Percentiles rank a stretch among this genome's conserved stretches.
Conservation (phyloP, 2,888 invertebrate genomes). For the Clanis bilineata region DNA sequence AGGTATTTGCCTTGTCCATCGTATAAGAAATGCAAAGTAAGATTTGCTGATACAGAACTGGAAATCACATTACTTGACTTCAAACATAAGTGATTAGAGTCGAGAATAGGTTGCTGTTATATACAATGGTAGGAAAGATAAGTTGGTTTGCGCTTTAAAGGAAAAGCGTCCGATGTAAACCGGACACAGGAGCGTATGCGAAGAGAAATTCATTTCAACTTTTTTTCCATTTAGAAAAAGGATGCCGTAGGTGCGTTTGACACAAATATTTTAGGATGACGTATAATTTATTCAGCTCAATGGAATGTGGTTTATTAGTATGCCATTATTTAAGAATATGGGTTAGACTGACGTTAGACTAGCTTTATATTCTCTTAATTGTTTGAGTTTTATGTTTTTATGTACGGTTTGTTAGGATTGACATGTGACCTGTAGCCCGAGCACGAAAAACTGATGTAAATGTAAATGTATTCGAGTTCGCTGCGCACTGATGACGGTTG, state of each 20-base stretch:
- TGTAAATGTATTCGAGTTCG: too few relatives aligned
- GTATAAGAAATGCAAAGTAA: constrained; percentile 32
- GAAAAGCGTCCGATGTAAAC: constrained; percentile 73
- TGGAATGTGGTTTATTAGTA: constrained; percentile 19
- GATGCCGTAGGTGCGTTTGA: constrained; percentile 63
- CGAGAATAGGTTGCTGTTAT: constrained; percentile 24
- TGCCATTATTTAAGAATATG: constrained; percentile 16
- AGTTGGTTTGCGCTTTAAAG: constrained; percentile 56
- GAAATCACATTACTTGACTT: constrained; percentile 17
- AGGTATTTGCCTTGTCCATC: constrained; percentile 48
- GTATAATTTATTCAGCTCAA: constrained; percentile 6
- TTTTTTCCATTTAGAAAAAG: constrained; percentile 64
- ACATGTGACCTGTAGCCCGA: not conserved
- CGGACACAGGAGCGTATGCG: constrained; percentile 70
- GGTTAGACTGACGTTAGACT: constrained; percentile 17
- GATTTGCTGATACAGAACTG: constrained; percentile 29
- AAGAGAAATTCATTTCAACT: constrained; percentile 67
- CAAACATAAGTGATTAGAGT: constrained; percentile 30
- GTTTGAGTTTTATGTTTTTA: not conserved
- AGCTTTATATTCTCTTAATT: not conserved
- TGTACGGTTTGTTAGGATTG: not conserved
- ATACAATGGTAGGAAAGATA: constrained; percentile 19
- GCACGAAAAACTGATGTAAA: too few relatives aligned
- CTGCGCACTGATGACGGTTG: too few relatives aligned
- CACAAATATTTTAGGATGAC: constrained; percentile 50